These are phyloP conservation scores for Drosophila eohydei DNA, from an alignment of 2,888 invertebrate species.

Conservation along the genomic window DNA sequence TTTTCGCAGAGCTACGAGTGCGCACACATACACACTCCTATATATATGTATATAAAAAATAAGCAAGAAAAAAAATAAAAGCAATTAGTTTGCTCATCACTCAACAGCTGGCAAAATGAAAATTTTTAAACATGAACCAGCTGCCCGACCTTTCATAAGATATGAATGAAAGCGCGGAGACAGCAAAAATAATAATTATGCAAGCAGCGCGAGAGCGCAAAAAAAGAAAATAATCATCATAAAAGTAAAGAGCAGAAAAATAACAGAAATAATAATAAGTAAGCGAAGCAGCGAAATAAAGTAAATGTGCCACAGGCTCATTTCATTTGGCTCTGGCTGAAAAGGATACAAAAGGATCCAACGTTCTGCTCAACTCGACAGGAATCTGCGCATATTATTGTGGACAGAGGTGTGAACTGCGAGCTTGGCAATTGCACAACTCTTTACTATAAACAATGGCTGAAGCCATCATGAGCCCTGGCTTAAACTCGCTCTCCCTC, in stretches of 20 bases:
- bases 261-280: slow-evolving; percentile 30
- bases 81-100: slow-evolving; percentile 82
- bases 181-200: slow-evolving; percentile 70
- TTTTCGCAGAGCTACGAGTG: slow-evolving; percentile 54
- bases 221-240: slow-evolving; percentile 25
- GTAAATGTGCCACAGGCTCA: slow-evolving; percentile 61
- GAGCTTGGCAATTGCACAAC: not conserved
- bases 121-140: slow-evolving; percentile 56
- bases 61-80: slow-evolving; percentile 74
- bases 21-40: slow-evolving; percentile 3
- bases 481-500: not conserved
- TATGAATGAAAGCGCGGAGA: slow-evolving; percentile 53
- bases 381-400: slow-evolving; percentile 8
- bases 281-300: slow-evolving; percentile 51
- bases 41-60: slow-evolving; percentile 13
- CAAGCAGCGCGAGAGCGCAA: slow-evolving; percentile 28
- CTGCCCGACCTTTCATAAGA: not conserved
- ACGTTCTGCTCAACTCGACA: slow-evolving; percentile 7
- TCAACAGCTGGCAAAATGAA: slow-evolving; percentile 79
- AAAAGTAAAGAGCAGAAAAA: slow-evolving; percentile 19
- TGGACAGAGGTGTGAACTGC: slow-evolving; percentile 22
- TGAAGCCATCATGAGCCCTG: not conserved
- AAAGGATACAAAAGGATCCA: slow-evolving; percentile 27
- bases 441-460: slow-evolving; percentile 1
- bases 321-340: slow-evolving; percentile 30